A percentile compares a stretch with the other conserved stretches of the same genome.
Evolutionary conservation across 2,888 invertebrate genomes (phyloP).

Genomic region (Trisateles emortualis): DNA sequence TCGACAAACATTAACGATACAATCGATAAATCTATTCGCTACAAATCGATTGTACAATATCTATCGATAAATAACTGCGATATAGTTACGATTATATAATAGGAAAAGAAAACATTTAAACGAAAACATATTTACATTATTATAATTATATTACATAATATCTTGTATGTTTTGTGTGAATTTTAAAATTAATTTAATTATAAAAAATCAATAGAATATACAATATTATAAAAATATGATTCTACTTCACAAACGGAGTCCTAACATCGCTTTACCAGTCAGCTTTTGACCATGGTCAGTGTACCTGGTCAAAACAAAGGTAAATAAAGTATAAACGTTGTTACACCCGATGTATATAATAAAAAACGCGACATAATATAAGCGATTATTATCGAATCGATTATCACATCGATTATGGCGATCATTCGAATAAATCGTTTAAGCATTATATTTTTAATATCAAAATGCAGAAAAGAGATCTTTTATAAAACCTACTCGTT

Average conservation of each 20-base stretch:
- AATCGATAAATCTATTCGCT: slow-evolving; percentile 15
- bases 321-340: no score
- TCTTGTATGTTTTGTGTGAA: slow-evolving; percentile 44
- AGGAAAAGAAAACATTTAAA: slow-evolving; percentile 29
- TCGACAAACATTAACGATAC: background rate
- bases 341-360: no score
- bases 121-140: slow-evolving; percentile 45
- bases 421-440: background rate
- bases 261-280: no score
- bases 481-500: background rate
- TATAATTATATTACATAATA: slow-evolving; percentile 12
- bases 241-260: no score
- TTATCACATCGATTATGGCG: background rate
- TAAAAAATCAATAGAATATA: no score
- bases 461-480: slow-evolving; percentile 16
- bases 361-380: background rate
- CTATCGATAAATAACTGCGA: slow-evolving; percentile 38
- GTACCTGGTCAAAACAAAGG: no score
- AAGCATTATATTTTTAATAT: slow-evolving; percentile 6
- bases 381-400: slow-evolving; percentile 3
- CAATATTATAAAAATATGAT: no score
- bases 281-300: no score
- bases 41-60: slow-evolving; percentile 26
- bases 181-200: no score
- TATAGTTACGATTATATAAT: slow-evolving; percentile 40